phyloP scores from a whole-genome alignment of 1,140 invertebrate species.

The Bombus pyrosoma region DNA sequence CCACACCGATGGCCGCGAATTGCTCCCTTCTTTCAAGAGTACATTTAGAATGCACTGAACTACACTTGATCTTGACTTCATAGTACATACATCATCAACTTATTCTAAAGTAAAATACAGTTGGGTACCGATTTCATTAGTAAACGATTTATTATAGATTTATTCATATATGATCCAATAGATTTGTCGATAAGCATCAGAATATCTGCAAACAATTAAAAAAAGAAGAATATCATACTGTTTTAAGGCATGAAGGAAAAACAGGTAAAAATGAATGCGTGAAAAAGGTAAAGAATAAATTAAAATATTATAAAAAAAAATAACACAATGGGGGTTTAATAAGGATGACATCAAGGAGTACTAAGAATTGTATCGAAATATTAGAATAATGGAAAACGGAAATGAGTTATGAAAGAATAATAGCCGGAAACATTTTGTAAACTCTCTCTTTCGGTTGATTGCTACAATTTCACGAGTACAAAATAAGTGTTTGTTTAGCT shows the following conservation, averaged over 20 bases:
- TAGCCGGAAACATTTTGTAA: conserved; percentile 19
- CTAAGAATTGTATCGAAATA: not conserved
- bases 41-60: conserved; percentile 16
- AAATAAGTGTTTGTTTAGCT: not conserved
- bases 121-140: not conserved
- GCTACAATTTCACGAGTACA: not conserved
- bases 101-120: not conserved
- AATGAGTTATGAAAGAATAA: conserved; percentile 17
- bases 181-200: not conserved
- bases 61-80: conserved; percentile 41
- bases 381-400: conserved; percentile 26
- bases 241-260: not conserved
- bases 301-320: not conserved
- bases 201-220: not conserved
- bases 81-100: not conserved
- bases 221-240: no score
- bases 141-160: not conserved
- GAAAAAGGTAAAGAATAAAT: not conserved
- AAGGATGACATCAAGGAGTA: not conserved
- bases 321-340: no score
- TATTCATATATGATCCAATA: not conserved
- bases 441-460: not conserved
- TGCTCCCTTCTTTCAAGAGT: conserved; percentile 42
- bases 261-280: not conserved
- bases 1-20: conserved; percentile 50